These are phyloP conservation scores for Dendrocopos noguchii DNA, from an alignment of 2,113 vertebrate species.

Conservation along the genomic window DNA sequence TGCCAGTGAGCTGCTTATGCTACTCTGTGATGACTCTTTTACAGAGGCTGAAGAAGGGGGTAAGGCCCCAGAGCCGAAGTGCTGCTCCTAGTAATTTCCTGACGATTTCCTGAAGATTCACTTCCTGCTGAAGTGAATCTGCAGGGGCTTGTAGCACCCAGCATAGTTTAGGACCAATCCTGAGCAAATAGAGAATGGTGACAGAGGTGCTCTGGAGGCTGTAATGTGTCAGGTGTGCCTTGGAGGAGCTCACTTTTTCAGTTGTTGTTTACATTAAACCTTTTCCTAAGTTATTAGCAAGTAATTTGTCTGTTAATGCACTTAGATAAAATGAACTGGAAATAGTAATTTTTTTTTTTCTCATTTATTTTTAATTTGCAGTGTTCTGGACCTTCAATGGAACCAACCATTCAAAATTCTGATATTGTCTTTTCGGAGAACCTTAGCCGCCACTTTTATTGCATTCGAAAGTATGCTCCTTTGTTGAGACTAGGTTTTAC, in stretches of 20 bases:
- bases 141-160: rapidly evolving
- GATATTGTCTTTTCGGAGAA: conserved; percentile 93
- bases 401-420: conserved; percentile 92
- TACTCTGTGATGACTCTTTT: neutral
- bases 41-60: neutral
- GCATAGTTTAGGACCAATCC: neutral
- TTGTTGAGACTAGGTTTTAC: neutral
- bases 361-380: conserved; percentile 65
- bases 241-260: neutral
- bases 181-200: rapidly evolving
- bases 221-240: neutral
- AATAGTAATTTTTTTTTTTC: conserved; percentile 27
- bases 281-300: neutral
- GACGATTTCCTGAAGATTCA: neutral
- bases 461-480: conserved; percentile 86
- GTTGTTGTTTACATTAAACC: neutral
- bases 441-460: conserved; percentile 88
- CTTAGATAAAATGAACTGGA: neutral
- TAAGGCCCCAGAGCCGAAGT: neutral
- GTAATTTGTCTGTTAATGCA: neutral
- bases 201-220: neutral
- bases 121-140: neutral
- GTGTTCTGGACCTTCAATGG: conserved; percentile 98
- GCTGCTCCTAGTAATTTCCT: neutral
- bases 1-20: neutral